Evolutionary conservation across 2,113 vertebrate genomes (phyloP), one percentile per base, ranked within the genome.

Genomic region (Tricholaema leucomelas): DNA sequence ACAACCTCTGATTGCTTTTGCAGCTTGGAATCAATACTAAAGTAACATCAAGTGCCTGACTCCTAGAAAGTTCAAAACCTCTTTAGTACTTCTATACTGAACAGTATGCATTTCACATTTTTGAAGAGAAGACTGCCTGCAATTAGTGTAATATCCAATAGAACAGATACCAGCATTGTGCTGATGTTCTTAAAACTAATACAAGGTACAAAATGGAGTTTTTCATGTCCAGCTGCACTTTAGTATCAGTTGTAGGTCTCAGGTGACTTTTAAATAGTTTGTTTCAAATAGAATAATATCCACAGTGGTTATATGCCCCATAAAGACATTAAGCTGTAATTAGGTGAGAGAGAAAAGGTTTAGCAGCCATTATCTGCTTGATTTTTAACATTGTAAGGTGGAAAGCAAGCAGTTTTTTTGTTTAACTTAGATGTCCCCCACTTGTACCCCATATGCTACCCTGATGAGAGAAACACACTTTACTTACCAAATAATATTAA

Each of bases 401-500:
- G 24, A 82, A 85, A 85, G 35, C 17, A 35, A 76, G 71, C 48
- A 66, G 17, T 8, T 70, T 80, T 87, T 58, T 28, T 80, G 44
- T 67, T 67, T 86, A 44, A 81, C 63, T 77, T 69, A 67, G 38
- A 76, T n/a, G 31, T 78, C 59, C 46, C 36, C 35, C 8, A 52
- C 50, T 27, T 35, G 35, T 35, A 46, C 15, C 33, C 36, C 6
- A 1, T 44, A 18, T 18, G 30, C 15, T 82, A 92, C 27, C 75
- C 83, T 76, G 56, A 66, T 67, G 63, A 86, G 91, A 85, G 28
- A 93, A 91, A 94, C 2, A 13, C 10, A 1, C 88, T 69, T 90
- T 97, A 98, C 98, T 99, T 97, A 99, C 98, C 98, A 96, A 98
- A 99, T 85, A 99, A 97, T 92, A 99, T 97, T 12, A 98, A 98